Conservation (phyloP, 2,888 invertebrate genomes). For the Drosophila emarginata region DNA sequence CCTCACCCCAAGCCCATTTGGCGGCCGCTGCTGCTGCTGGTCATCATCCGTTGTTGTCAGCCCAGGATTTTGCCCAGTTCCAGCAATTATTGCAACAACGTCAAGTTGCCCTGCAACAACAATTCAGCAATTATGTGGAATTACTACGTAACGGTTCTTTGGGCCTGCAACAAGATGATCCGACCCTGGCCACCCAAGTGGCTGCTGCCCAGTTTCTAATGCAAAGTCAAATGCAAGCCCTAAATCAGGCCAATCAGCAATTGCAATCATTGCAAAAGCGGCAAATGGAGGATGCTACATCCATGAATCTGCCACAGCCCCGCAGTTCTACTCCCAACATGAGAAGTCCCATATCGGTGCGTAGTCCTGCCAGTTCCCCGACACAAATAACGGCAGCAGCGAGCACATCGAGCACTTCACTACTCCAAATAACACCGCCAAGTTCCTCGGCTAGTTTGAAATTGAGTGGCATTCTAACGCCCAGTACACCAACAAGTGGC, state of each 20-base stretch:
- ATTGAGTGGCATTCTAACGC: conserved; percentile 84
- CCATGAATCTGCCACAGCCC: conserved; percentile 51
- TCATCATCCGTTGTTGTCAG: conserved; percentile 64
- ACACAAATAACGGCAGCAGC: conserved; percentile 34
- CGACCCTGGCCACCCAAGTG: conserved; percentile 77
- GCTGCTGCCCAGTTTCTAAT: conserved; percentile 88
- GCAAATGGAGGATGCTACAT: conserved; percentile 77
- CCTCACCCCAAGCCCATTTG: conserved; percentile 75
- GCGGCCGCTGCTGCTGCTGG: conserved; percentile 73
- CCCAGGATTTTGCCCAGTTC: conserved; percentile 80
- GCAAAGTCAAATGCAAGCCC: conserved; percentile 89
- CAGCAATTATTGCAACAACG: conserved; percentile 81
- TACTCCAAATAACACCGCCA: conserved; percentile 82
- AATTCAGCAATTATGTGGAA: conserved; percentile 82
- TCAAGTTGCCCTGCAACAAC: conserved; percentile 81
- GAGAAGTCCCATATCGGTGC: conserved; percentile 75
- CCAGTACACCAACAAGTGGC: conserved; percentile 84
- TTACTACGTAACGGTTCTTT: conserved; percentile 79
- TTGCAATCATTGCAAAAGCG: conserved; percentile 90
- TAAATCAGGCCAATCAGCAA: conserved; percentile 93
- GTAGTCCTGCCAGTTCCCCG: conserved; percentile 81
- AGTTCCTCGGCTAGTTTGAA: conserved; percentile 82
- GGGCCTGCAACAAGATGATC: conserved; percentile 78
- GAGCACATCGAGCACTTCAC: conserved; percentile 26
- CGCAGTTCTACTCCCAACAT: conserved; percentile 80